A percentile compares a stretch with the other conserved stretches of the same genome.
These are phyloP conservation scores for Macrochelys suwanniensis DNA, from an alignment of 2,797 vertebrate species.

Conservation along the genomic window DNA sequence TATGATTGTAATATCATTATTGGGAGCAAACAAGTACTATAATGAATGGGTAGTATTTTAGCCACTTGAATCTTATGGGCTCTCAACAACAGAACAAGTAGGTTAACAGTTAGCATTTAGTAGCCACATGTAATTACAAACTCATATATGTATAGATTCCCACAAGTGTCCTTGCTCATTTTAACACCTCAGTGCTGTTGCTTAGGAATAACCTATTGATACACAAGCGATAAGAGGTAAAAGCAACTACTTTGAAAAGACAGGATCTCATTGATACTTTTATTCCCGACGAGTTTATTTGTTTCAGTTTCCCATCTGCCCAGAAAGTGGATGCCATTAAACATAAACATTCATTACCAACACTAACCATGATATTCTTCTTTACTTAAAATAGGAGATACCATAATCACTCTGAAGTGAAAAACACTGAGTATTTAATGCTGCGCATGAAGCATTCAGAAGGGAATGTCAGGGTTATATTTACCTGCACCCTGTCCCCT, in stretches of 20 bases:
- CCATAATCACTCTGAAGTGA: not conserved
- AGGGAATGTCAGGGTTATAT: not conserved
- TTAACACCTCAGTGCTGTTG: not conserved
- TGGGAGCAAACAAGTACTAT: not conserved
- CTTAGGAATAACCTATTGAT: not conserved
- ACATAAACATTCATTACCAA: not conserved
- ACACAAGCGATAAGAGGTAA: not conserved
- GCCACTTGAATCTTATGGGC: not conserved
- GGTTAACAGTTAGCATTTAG: not conserved
- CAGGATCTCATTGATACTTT: accelerated
- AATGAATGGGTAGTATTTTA: not conserved
- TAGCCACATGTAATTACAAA: not conserved
- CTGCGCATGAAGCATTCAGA: not conserved
- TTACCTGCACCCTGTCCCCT: not conserved
- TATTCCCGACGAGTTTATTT: not conserved
- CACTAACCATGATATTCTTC: not conserved
- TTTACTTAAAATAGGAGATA: not conserved
- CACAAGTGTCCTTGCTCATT: not conserved
- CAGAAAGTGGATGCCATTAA: not conserved
- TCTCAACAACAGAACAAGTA: accelerated
- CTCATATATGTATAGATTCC: not conserved
- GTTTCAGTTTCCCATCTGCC: not conserved
- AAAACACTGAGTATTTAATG: not conserved
- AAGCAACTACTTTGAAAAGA: not conserved
- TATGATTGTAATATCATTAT: accelerated